These are phyloP conservation scores for Acrocephalus arundinaceus DNA, from an alignment of 2,113 vertebrate species.

Conservation along the genomic window DNA sequence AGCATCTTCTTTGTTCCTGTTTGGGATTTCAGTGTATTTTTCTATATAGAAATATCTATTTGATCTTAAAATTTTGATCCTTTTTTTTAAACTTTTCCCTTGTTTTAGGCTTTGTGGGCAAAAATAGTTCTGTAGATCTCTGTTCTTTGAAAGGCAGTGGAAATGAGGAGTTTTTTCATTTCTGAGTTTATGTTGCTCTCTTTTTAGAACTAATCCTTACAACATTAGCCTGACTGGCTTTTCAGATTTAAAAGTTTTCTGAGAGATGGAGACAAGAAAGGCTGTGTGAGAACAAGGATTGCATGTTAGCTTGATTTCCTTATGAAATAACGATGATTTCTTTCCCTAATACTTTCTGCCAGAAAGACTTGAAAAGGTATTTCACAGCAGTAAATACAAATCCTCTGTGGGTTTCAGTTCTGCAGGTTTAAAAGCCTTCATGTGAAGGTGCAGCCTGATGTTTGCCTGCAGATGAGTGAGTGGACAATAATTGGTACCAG, in stretches of 20 bases:
- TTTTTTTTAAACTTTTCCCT: background rate
- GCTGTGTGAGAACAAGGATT: background rate
- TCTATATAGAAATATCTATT: background rate
- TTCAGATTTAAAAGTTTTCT: background rate
- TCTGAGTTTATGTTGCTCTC: background rate
- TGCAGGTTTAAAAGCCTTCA: background rate
- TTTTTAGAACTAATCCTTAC: background rate
- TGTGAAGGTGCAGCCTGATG: rapidly evolving
- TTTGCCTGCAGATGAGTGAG: background rate
- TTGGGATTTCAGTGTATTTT: background rate
- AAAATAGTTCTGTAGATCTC: background rate
- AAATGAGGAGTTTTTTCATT: background rate
- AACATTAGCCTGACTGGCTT: background rate
- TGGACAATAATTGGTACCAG: background rate
- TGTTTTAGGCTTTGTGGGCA: background rate
- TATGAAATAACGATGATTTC: background rate
- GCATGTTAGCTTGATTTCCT: background rate
- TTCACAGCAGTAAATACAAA: background rate
- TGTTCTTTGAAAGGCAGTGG: background rate
- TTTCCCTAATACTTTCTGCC: background rate
- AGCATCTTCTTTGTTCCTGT: background rate
- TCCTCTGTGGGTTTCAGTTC: background rate
- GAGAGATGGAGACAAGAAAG: background rate
- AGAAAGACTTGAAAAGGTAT: background rate
- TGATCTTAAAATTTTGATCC: background rate